Evolutionary conservation across 2,113 vertebrate genomes (phyloP).

Genomic region (Perca flavescens): DNA sequence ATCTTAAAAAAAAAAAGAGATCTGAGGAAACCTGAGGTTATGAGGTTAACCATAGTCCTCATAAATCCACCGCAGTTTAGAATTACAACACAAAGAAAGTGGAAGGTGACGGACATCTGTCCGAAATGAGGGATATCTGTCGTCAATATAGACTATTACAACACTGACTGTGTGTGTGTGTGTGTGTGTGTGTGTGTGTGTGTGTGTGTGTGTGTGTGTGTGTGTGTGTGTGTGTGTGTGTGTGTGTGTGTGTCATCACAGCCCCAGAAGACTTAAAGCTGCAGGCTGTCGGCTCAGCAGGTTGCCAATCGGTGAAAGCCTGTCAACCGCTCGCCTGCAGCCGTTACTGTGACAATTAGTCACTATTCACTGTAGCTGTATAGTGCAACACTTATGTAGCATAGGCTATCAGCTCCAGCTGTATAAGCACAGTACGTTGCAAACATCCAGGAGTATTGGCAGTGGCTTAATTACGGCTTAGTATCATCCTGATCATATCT

Average conservation of each 20-base stretch:
- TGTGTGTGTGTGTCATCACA: neutral
- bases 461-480: slow-evolving; percentile 25
- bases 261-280: neutral
- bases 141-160: too few relatives aligned
- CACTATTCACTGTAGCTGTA: slow-evolving; percentile 9
- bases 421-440: neutral
- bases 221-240: too few relatives aligned
- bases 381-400: slow-evolving; percentile 39
- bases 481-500: slow-evolving; percentile 38
- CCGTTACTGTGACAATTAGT: slow-evolving; percentile 33
- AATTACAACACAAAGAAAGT: too few relatives aligned
- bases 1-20: too few relatives aligned
- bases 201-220: neutral
- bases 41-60: too few relatives aligned
- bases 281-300: slow-evolving; percentile 29
- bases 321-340: slow-evolving; percentile 19
- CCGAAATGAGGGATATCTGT: too few relatives aligned
- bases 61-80: too few relatives aligned
- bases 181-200: too few relatives aligned
- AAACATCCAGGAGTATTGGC: neutral
- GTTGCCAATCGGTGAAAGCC: slow-evolving; percentile 11
- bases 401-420: slow-evolving; percentile 19
- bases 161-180: too few relatives aligned
- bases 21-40: too few relatives aligned
- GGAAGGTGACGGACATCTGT: too few relatives aligned